These are phyloP conservation scores for Monopterus albus DNA, from an alignment of 2,113 vertebrate genomes.

Conservation along the genomic window DNA sequence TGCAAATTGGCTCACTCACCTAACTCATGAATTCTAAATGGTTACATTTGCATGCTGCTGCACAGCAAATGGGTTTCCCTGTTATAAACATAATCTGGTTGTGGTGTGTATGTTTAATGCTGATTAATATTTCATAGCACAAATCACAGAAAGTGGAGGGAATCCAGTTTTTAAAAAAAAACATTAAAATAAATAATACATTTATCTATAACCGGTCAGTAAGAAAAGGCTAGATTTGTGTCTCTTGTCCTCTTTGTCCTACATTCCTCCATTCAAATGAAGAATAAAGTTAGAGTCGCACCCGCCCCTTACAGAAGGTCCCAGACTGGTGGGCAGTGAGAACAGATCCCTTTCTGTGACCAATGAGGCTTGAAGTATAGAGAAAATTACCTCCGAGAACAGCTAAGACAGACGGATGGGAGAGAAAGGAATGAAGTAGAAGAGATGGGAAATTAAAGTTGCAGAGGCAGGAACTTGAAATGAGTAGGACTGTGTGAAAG, in stretches of 20 bases:
- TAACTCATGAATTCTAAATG: slow-evolving; percentile 44
- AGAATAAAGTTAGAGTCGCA: slow-evolving; percentile 26
- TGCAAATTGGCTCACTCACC: slow-evolving; percentile 47
- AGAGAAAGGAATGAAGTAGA: slow-evolving; percentile 5
- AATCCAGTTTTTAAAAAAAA: not conserved
- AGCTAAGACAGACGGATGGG: slow-evolving; percentile 39
- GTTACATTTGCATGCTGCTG: slow-evolving; percentile 44
- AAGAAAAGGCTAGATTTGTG: not conserved
- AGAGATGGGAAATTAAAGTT: slow-evolving; percentile 41
- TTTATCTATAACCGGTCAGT: not conserved
- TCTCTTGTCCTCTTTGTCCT: not conserved
- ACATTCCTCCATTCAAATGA: slow-evolving; percentile 3
- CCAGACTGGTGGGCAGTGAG: slow-evolving; percentile 53
- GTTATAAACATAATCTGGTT: slow-evolving; percentile 27
- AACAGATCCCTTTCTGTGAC: slow-evolving; percentile 49
- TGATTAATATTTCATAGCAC: slow-evolving; percentile 49
- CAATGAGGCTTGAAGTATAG: slow-evolving; percentile 68
- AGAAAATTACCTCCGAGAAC: slow-evolving; percentile 58
- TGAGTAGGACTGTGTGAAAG: slow-evolving; percentile 37
- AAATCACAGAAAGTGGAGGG: not conserved
- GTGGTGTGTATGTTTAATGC: slow-evolving; percentile 39
- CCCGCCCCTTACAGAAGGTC: slow-evolving; percentile 56
- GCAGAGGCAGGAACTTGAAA: slow-evolving; percentile 34
- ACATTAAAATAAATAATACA: not conserved
- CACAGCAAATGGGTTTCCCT: slow-evolving; percentile 24